These are phyloP conservation scores for Engraulis encrasicolus DNA, from an alignment of 2,113 vertebrate genomes.

Conservation along the genomic window DNA sequence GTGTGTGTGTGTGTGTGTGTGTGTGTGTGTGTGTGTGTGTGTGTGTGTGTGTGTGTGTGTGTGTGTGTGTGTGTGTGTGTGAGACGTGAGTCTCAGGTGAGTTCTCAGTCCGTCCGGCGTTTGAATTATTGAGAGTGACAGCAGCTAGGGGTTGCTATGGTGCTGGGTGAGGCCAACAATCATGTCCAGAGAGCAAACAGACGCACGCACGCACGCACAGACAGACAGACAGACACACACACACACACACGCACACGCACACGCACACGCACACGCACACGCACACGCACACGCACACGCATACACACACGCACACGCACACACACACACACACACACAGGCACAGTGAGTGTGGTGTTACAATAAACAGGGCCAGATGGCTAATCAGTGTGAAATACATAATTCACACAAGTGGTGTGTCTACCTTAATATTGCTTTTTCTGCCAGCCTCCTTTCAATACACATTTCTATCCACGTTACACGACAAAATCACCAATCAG, in stretches of 20 bases:
- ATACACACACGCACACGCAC: no score
- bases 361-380: slow-evolving; percentile 73
- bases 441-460: no score
- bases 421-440: slow-evolving; percentile 61
- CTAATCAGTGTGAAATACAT: slow-evolving; percentile 70
- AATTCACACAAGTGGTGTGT: slow-evolving; percentile 61
- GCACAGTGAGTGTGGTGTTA: slow-evolving; percentile 55
- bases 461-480: no score
- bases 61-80: background rate
- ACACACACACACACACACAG: background rate
- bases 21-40: no score
- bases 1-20: no score
- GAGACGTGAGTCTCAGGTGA: slow-evolving; percentile 24
- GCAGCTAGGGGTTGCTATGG: slow-evolving; percentile 10
- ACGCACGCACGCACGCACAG: no score
- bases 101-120: background rate
- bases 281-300: background rate
- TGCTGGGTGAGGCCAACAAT: slow-evolving; percentile 51
- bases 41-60: background rate
- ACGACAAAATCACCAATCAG: no score
- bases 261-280: background rate
- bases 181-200: background rate
- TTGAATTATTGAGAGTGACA: slow-evolving; percentile 61
- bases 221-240: no score
- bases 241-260: background rate